Evolutionary conservation across 2,888 invertebrate genomes (phyloP).

Genomic region (Lepidochrysops patricia): DNA sequence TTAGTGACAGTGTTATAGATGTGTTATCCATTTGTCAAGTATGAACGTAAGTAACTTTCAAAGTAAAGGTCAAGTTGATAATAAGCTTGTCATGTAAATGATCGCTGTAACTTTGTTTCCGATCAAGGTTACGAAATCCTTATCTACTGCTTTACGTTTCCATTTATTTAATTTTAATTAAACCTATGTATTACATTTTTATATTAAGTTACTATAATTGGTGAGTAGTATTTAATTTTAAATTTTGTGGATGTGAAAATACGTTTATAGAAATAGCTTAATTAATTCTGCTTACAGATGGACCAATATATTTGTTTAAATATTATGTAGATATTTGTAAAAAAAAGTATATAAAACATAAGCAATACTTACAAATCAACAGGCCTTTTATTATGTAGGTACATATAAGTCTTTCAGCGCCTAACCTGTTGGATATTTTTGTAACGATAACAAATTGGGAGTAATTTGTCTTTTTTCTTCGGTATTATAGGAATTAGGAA

Average conservation of each 20-base stretch:
- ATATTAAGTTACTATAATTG: too few relatives aligned
- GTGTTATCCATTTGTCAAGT: neutral
- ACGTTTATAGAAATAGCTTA: too few relatives aligned
- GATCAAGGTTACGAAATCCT: neutral
- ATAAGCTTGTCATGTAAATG: neutral
- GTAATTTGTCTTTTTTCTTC: neutral
- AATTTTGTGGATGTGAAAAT: too few relatives aligned
- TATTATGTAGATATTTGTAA: neutral
- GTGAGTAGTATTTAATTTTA: too few relatives aligned
- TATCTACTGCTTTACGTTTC: neutral
- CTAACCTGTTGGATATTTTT: neutral
- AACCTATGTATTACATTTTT: too few relatives aligned
- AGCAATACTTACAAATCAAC: neutral
- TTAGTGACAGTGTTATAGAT: constrained; percentile 3
- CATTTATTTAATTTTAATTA: neutral
- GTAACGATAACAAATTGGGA: neutral
- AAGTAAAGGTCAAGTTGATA: neutral
- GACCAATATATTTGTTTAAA: neutral
- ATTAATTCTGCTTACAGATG: too few relatives aligned
- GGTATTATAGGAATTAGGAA: too few relatives aligned
- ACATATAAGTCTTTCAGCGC: neutral
- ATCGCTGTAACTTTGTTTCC: neutral
- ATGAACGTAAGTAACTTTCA: constrained; percentile 1
- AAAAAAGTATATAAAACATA: neutral
- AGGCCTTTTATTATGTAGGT: too few relatives aligned